phyloP scores from a whole-genome alignment of 2,797 vertebrate genomes.

The Melanotaenia nigrans region DNA sequence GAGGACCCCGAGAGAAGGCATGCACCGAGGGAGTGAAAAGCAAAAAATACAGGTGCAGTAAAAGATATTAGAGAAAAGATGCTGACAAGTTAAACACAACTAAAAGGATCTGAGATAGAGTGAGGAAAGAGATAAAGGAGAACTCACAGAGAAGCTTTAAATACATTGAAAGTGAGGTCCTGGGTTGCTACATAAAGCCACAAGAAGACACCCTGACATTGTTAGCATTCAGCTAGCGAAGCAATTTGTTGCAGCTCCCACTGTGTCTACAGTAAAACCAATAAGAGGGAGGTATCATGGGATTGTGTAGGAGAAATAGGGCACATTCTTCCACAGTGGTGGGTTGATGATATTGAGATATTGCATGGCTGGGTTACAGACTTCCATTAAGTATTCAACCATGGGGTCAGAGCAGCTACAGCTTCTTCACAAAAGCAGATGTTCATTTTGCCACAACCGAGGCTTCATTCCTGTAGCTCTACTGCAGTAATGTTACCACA shows the following conservation, averaged over 20 bases:
- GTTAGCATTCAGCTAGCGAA: constrained; percentile 77
- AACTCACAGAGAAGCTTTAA: constrained; percentile 59
- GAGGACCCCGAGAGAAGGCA: constrained; percentile 27
- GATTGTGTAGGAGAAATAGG: constrained; percentile 64
- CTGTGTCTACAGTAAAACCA: constrained; percentile 74
- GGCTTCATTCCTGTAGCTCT: constrained; percentile 65
- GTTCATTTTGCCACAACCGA: constrained; percentile 65
- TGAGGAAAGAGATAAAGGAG: not conserved
- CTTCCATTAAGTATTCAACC: constrained; percentile 75
- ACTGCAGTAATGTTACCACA: constrained; percentile 61
- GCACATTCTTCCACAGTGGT: constrained; percentile 42
- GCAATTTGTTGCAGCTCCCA: constrained; percentile 48
- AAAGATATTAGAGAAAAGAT: constrained; percentile 28
- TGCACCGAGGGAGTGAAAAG: constrained; percentile 15
- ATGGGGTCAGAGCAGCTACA: constrained; percentile 61
- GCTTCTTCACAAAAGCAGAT: constrained; percentile 56
- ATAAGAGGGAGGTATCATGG: constrained; percentile 73
- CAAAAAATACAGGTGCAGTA: constrained; percentile 29
- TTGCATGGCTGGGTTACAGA: constrained; percentile 54
- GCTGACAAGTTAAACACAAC: constrained; percentile 61
- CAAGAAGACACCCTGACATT: constrained; percentile 47
- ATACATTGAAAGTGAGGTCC: constrained; percentile 45
- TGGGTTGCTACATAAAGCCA: constrained; percentile 43
- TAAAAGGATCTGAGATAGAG: constrained; percentile 32
- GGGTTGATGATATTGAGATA: constrained; percentile 50